Base-by-base conservation (phyloP, 2,113 vertebrate species). In the Phyllostomus hastatus region DNA sequence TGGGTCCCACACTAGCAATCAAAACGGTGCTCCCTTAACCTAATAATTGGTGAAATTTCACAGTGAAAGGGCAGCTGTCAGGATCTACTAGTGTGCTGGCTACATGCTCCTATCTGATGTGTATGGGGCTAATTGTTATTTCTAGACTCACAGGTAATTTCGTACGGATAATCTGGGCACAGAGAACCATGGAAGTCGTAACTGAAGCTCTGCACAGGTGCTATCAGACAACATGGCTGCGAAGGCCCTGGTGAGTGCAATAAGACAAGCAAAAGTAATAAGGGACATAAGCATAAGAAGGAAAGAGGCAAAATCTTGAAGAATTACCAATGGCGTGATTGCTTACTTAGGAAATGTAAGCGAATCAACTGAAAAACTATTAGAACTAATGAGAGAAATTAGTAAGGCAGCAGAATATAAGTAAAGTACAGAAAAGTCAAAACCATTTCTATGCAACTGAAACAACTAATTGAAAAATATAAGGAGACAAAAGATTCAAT, bases 321-420 rank as follows among this genome's bases (percentile, higher is more conserved):
- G 38, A 84, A 97, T 79, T 88, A 70, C n/a, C 81, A 86, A 86
- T 78, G 72, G 43, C 11, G 20, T 52, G 52, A 38, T 76, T 92
- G 33, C 81, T 94, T 61, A 88, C 52, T 76, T 95, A 91, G 70
- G 73, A 96, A 88, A 70, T 81, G 26, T 54, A 48, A 70, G 54
- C 88, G 54, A 91, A 75, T 79, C 35, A 43, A 16, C 33, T 85
- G 67, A 86, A 85, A 94, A 59, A 41, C 59, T 82, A 16, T 38
- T 64, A 85, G 85, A 86, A 72, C 41, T 61, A 83, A 12, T 11
- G 59, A 73, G 61, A 76, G 50, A 91, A 76, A 70, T 79, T 57
- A 35, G 33, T 59, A 79, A 91, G 52, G 35, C 31, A 93, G 31
- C n/a, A 26, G 33, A 85, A 75, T 43, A 86, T n/a, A 57, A n/a